These are phyloP conservation scores for Cyclophora albipunctata DNA, from an alignment of 2,888 invertebrate genomes.

Conservation along the genomic window DNA sequence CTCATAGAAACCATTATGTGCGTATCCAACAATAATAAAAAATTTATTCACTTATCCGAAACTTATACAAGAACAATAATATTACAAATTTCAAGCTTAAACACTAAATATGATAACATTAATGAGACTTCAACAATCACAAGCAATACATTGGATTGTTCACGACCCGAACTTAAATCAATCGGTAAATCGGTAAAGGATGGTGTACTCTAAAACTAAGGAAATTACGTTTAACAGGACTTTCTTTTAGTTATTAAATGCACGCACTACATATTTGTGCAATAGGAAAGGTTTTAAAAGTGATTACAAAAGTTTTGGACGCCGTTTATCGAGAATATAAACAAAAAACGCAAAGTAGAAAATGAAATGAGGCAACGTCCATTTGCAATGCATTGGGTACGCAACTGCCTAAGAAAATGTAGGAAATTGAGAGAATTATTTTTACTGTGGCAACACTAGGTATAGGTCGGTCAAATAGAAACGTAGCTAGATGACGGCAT, in stretches of 20 bases:
- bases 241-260: constrained; percentile 45
- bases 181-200: constrained; percentile 15
- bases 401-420: constrained; percentile 63
- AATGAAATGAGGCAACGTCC: constrained; percentile 62
- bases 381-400: constrained; percentile 62
- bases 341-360: constrained; percentile 60
- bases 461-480: constrained; percentile 15
- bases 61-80: constrained; percentile 41
- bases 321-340: constrained; percentile 70
- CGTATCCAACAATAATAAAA: constrained; percentile 19
- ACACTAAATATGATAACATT: constrained; percentile 31
- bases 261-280: constrained; percentile 61
- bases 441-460: constrained; percentile 57
- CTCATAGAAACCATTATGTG: constrained; percentile 24
- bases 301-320: constrained; percentile 67
- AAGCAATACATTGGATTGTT: constrained; percentile 7
- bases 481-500: constrained; percentile 13
- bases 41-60: constrained; percentile 22
- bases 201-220: constrained; percentile 38
- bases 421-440: constrained; percentile 60
- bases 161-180: constrained; percentile 21
- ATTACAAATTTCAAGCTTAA: constrained; percentile 26
- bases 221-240: constrained; percentile 48
- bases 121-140: constrained; percentile 20
- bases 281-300: constrained; percentile 54